Evolutionary conservation across 2,113 vertebrate genomes (phyloP).

Genomic region (Apodemus speciosus): DNA sequence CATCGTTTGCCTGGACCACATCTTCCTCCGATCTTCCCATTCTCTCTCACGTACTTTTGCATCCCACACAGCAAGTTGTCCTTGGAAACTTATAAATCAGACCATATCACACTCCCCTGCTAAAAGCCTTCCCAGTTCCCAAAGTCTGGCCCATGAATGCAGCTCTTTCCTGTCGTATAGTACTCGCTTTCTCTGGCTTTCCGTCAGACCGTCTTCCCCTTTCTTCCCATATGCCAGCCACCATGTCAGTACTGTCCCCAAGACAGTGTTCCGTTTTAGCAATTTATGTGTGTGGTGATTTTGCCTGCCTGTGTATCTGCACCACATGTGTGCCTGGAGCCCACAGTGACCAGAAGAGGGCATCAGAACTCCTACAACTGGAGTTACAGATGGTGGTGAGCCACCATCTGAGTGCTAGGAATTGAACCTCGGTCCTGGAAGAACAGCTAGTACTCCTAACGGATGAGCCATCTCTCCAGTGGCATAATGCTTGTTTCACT

Average conservation of each 20-base stretch:
- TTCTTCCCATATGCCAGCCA: not conserved
- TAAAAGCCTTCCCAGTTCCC: not conserved
- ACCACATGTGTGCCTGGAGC: not conserved
- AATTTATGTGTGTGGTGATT: not conserved
- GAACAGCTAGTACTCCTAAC: not conserved
- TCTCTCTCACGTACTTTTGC: not conserved
- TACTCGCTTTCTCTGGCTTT: not conserved
- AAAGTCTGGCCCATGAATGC: not conserved
- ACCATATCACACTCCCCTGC: not conserved
- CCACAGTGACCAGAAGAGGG: not conserved
- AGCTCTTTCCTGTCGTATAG: not conserved
- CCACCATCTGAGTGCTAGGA: not conserved
- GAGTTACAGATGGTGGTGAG: not conserved
- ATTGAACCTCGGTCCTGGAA: not conserved
- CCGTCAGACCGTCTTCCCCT: not conserved
- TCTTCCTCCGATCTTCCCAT: not conserved
- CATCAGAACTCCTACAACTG: not conserved
- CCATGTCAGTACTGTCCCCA: conserved; percentile 33
- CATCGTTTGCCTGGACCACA: conserved; percentile 6
- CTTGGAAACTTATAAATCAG: conserved; percentile 6
- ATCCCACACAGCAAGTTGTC: not conserved
- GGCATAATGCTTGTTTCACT: not conserved
- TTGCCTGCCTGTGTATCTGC: not conserved
- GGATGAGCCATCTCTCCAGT: not conserved
- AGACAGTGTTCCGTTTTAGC: not conserved